Conservation (phyloP, 2,113 vertebrate genomes). For the Ranitomeya imitator region DNA sequence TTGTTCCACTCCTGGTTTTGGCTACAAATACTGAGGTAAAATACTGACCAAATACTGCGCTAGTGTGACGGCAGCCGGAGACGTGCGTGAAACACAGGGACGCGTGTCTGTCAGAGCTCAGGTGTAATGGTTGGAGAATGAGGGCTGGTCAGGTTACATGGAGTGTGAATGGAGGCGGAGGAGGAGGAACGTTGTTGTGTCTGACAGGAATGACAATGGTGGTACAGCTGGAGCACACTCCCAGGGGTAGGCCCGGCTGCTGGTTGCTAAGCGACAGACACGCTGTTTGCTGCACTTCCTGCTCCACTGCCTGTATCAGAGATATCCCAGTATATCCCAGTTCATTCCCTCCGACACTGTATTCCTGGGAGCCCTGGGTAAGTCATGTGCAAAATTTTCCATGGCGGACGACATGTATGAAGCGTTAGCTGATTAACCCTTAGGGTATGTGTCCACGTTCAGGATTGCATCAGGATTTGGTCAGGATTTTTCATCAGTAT, state of each 20-base stretch:
- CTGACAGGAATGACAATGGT: slow-evolving; percentile 24
- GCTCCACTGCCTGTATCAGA: slow-evolving; percentile 10
- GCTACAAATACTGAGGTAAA: too few species aligned
- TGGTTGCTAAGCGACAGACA: slow-evolving; percentile 42
- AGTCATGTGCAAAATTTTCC: background rate
- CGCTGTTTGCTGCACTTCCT: slow-evolving; percentile 26
- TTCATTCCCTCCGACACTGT: background rate
- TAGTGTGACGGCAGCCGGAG: too few species aligned
- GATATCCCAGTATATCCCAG: background rate
- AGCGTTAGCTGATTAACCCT: background rate
- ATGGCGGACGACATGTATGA: background rate
- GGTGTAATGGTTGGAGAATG: background rate
- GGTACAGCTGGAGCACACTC: background rate
- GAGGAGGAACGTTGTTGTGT: slow-evolving; percentile 32
- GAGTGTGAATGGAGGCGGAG: background rate
- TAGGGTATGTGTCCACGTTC: too few species aligned
- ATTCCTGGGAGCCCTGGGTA: background rate
- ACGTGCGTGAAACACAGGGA: background rate
- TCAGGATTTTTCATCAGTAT: too few species aligned
- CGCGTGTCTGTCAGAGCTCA: background rate
- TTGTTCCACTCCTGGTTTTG: too few species aligned
- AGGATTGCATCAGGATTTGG: too few species aligned
- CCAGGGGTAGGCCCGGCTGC: background rate
- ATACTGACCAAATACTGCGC: too few species aligned
- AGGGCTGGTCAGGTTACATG: slow-evolving; percentile 6